Base-by-base conservation (phyloP, 2,113 vertebrate species). In the Cyprinodon tularosa region DNA sequence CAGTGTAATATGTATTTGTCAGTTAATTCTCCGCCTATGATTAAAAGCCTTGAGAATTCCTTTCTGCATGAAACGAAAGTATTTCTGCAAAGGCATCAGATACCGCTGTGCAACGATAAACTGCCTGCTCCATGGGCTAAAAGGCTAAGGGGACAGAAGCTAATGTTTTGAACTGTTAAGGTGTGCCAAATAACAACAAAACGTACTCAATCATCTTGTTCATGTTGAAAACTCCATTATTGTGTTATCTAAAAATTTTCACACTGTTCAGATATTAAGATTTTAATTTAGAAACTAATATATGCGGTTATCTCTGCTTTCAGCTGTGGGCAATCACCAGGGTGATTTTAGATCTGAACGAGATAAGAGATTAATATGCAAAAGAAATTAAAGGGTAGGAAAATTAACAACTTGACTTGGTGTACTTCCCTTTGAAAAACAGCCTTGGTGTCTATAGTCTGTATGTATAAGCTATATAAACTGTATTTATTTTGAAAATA, bases 71-170 rank as follows among this genome's bases (percentile, higher is more conserved):
- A 91, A 88, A 80, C 84, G 82, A 89, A 89, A 89, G 88, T 92
- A 91, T 92, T 92, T 93, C 86, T 92, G 89, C 90, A 92, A 94
- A 94, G 92, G 91, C 93, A 93, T 94, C 92, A 93, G 93, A 94
- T 94, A 94, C 91, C 86, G 81, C 85, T 69, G 85, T 82, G 89
- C 91, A 85, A 80, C 93, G 92, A 94, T 93, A 85, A 92, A 93
- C 80, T 86, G 86, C 90, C 82, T 78, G 78, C 89, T 91, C 84
- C 22, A 42, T 44, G 68, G 72, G 84, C 87, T 91, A 84, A 90
- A 89, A 93, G 82, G 86, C 85, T 78, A 85, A 37, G 78, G 50
- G 77, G 80, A 80, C 86, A 81, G 76, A 87, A 81, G 76, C 88
- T 85, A 80, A 88, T 87, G 88, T 90, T 92, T 90, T 84, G 89